Conservation (phyloP, 2,113 vertebrate species). For the Campylomormyrus tamandua region DNA sequence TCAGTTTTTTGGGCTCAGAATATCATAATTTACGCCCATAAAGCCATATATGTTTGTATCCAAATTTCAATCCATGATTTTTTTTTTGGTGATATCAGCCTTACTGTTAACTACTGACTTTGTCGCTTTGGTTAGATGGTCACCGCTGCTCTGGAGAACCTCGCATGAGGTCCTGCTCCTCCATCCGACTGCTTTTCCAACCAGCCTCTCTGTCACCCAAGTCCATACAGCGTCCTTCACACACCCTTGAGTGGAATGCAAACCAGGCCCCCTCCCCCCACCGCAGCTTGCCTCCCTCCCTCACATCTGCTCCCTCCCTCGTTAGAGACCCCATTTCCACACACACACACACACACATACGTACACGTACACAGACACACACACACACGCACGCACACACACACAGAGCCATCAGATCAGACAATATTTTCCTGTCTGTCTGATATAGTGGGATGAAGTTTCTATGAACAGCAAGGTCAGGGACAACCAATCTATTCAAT, state of each 20-base stretch:
- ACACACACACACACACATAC: neutral
- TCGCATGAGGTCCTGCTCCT: neutral
- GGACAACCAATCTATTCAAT: conserved; percentile 70
- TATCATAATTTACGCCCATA: neutral
- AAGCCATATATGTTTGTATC: neutral
- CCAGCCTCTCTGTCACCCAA: neutral
- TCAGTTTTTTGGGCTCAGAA: neutral
- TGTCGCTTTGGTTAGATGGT: neutral
- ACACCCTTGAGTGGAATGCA: conserved; percentile 66
- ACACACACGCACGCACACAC: conserved; percentile 10
- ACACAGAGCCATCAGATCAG: neutral
- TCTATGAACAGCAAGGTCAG: conserved; percentile 74
- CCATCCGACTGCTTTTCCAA: neutral
- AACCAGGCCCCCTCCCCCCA: conserved; percentile 43
- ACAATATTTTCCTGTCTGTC: conserved; percentile 39
- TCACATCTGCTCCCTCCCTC: conserved; percentile 8
- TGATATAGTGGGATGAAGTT: conserved; percentile 60
- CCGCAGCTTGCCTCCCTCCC: neutral
- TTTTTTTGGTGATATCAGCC: neutral
- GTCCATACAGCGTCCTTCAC: conserved; percentile 54
- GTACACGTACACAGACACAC: neutral
- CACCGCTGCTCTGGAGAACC: neutral
- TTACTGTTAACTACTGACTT: neutral
- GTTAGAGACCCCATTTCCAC: neutral
- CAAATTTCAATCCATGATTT: neutral